Conservation (phyloP, 2,888 invertebrate species). For the Athalia cordata region DNA sequence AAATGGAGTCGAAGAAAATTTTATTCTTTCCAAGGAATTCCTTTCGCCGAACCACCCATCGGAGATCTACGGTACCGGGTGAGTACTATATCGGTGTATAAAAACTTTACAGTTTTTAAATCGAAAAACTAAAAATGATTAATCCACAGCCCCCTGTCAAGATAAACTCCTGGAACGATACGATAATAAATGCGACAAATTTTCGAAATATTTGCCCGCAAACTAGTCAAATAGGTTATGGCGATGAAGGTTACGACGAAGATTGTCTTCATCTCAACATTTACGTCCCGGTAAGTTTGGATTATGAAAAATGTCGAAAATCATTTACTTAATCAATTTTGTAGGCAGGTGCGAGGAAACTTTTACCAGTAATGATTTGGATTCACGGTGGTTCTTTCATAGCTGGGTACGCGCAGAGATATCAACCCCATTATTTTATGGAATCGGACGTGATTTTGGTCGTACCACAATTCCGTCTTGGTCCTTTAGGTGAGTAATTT, state of each 20-base stretch:
- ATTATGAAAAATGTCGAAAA: neutral
- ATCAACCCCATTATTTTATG: conserved; percentile 72
- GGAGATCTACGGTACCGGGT: conserved; percentile 19
- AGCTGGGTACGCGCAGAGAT: conserved; percentile 69
- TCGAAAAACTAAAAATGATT: neutral
- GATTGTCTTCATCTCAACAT: conserved; percentile 70
- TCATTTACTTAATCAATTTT: neutral
- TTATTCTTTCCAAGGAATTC: conserved; percentile 37
- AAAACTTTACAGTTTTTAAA: neutral
- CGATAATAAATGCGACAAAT: conserved; percentile 64
- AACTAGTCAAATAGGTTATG: conserved; percentile 51
- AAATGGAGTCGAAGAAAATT: conserved; percentile 33
- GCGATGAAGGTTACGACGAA: conserved; percentile 65
- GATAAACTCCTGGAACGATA: conserved; percentile 66
- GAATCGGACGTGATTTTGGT: conserved; percentile 75
- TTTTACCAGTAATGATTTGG: conserved; percentile 72
- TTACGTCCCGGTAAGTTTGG: conserved; percentile 60
- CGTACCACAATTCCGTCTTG: conserved; percentile 75
- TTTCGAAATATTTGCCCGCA: conserved; percentile 69
- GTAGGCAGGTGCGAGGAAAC: conserved; percentile 51
- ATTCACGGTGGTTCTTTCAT: conserved; percentile 73
- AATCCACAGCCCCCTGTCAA: conserved; percentile 65
- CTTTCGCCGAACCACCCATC: conserved; percentile 32
- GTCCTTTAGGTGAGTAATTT: conserved; percentile 72
- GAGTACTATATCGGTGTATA: neutral